These are phyloP conservation scores for Ryuthela nishihirai DNA, from an alignment of 2,888 invertebrate genomes.

Conservation along the genomic window DNA sequence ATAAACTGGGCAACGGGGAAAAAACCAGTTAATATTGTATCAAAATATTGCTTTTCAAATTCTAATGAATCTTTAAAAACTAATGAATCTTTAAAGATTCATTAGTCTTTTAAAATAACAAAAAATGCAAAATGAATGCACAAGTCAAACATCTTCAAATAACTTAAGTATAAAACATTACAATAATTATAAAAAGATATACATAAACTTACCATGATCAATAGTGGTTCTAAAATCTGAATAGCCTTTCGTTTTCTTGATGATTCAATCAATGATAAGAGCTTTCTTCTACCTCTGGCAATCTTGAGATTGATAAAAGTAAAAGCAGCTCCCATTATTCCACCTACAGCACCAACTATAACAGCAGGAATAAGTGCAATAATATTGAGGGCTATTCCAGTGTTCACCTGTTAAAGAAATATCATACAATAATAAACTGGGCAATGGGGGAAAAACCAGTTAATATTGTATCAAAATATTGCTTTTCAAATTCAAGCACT, in stretches of 20 bases:
- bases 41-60: too few relatives aligned
- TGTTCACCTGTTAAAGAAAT: conserved; percentile 44
- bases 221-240: conserved; percentile 48
- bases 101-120: too few relatives aligned
- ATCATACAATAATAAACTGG: neutral
- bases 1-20: too few relatives aligned
- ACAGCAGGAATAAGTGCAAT: conserved; percentile 52
- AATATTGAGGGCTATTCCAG: conserved; percentile 51
- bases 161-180: too few relatives aligned
- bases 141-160: too few relatives aligned
- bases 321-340: conserved; percentile 51
- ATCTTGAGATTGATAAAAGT: conserved; percentile 52
- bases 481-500: too few relatives aligned
- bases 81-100: too few relatives aligned
- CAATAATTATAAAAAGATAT: neutral
- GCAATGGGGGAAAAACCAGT: too few relatives aligned
- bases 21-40: too few relatives aligned
- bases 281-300: conserved; percentile 47
- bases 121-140: too few relatives aligned
- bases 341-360: conserved; percentile 51
- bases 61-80: too few relatives aligned
- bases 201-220: conserved; percentile 42
- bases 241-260: conserved; percentile 46
- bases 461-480: too few relatives aligned
- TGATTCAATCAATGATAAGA: conserved; percentile 46